Percentiles rank a stretch among this genome's conserved stretches.
Conservation (phyloP, 2,113 vertebrate genomes). For the Piprites chloris region DNA sequence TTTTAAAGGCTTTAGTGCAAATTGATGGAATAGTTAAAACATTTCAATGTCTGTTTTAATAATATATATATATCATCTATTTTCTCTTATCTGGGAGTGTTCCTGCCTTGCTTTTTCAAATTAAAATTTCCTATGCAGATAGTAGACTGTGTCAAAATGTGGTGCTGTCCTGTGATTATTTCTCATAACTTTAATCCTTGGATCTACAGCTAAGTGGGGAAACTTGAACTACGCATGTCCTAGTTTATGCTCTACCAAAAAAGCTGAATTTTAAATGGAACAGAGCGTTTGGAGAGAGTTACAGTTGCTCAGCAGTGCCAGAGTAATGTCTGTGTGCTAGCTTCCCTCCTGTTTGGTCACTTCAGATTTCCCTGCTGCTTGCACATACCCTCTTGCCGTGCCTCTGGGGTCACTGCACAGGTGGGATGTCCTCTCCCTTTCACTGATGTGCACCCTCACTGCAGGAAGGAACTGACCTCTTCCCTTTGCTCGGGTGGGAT, state of each 20-base stretch:
- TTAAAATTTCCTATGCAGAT: not conserved
- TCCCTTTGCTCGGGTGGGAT: not conserved
- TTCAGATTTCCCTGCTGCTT: not conserved
- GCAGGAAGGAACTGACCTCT: not conserved
- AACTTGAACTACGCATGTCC: not conserved
- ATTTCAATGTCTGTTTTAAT: not conserved
- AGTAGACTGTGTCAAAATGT: not conserved
- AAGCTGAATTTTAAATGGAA: not conserved
- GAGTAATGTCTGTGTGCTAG: not conserved
- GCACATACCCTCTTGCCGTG: accelerated
- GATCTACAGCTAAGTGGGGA: not conserved
- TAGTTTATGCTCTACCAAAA: not conserved
- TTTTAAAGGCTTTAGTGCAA: not conserved
- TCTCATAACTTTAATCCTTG: not conserved
- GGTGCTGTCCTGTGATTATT: not conserved
- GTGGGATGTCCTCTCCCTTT: not conserved
- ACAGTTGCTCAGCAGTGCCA: not conserved
- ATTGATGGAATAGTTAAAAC: not conserved
- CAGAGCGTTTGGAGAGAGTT: not conserved
- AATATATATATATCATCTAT: accelerated
- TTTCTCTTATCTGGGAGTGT: not conserved
- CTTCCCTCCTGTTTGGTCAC: not conserved
- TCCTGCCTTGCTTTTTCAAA: not conserved
- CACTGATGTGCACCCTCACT: not conserved
- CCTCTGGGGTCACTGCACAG: accelerated